phyloP scores from a whole-genome alignment of 1,140 invertebrate genomes.

The Hylaeus anthracinus region DNA sequence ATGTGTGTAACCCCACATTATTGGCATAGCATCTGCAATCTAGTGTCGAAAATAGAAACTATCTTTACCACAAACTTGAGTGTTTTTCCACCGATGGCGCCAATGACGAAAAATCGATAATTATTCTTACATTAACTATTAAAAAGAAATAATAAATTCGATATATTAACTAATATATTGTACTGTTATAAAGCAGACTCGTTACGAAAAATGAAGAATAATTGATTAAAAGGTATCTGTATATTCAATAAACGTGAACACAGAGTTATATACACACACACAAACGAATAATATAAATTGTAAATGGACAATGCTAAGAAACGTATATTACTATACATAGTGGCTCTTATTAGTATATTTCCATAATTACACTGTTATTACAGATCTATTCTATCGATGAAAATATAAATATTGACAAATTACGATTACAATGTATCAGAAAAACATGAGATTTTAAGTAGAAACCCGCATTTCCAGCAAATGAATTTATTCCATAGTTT shows the following conservation, averaged over 20 bases:
- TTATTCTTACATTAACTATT: too few species aligned
- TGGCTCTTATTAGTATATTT: conserved; percentile 53
- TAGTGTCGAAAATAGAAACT: too few species aligned
- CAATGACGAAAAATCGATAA: too few species aligned
- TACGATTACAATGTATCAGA: conserved; percentile 21
- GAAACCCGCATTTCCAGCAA: conserved; percentile 57
- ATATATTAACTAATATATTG: too few species aligned
- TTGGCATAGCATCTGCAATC: too few species aligned
- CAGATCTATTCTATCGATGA: conserved; percentile 47
- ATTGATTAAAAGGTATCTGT: too few species aligned
- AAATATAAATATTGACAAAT: conserved; percentile 53
- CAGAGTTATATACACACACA: not conserved
- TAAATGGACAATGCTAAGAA: conserved; percentile 7
- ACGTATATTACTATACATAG: conserved; percentile 25
- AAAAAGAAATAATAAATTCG: too few species aligned
- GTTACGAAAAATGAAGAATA: too few species aligned
- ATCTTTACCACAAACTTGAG: too few species aligned
- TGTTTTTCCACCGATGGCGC: too few species aligned
- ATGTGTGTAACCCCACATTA: too few species aligned
- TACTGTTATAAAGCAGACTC: too few species aligned
- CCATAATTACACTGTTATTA: conserved; percentile 46
- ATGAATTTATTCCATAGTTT: conserved; percentile 53
- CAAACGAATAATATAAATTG: not conserved
- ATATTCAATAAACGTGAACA: not conserved
- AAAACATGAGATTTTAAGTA: conserved; percentile 45